A percentile compares a stretch with the other conserved stretches of the same genome.
Conservation (phyloP, 2,797 vertebrate genomes). For the Melanotaenia parkinsoni region DNA sequence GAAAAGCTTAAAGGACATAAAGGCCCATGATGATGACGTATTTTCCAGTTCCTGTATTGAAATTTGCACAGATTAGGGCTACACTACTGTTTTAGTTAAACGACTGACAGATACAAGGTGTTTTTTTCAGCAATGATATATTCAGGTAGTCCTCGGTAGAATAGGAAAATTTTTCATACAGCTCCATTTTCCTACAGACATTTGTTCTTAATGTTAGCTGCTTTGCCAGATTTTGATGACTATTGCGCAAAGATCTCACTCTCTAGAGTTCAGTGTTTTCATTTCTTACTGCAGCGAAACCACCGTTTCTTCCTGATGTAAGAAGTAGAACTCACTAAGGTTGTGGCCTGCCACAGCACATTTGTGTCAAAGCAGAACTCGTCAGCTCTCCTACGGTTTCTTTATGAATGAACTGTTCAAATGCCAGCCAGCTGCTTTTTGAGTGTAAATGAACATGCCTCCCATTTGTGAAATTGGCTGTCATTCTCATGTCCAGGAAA, state of each 20-base stretch:
- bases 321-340: slow-evolving; percentile 55
- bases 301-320: slow-evolving; percentile 37
- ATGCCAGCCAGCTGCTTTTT: slow-evolving; percentile 59
- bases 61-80: slow-evolving; percentile 12
- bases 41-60: neutral
- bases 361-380: slow-evolving; percentile 62
- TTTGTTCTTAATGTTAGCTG: slow-evolving; percentile 18
- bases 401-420: slow-evolving; percentile 58
- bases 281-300: slow-evolving; percentile 31
- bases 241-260: slow-evolving; percentile 37
- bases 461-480: slow-evolving; percentile 51
- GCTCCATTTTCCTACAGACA: slow-evolving; percentile 5
- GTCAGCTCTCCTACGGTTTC: slow-evolving; percentile 51
- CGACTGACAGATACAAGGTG: neutral
- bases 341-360: slow-evolving; percentile 56
- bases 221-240: slow-evolving; percentile 20
- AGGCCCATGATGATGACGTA: neutral
- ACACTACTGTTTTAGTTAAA: slow-evolving; percentile 11
- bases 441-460: slow-evolving; percentile 47
- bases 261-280: slow-evolving; percentile 48
- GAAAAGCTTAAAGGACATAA: slow-evolving; percentile 1
- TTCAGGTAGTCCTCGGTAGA: neutral
- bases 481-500: slow-evolving; percentile 16
- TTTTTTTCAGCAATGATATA: slow-evolving; percentile 9
- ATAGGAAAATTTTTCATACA: neutral